A percentile compares a stretch with the other conserved stretches of the same genome.
phyloP scores from a whole-genome alignment of 2,113 vertebrate species.

The Callipepla squamata region DNA sequence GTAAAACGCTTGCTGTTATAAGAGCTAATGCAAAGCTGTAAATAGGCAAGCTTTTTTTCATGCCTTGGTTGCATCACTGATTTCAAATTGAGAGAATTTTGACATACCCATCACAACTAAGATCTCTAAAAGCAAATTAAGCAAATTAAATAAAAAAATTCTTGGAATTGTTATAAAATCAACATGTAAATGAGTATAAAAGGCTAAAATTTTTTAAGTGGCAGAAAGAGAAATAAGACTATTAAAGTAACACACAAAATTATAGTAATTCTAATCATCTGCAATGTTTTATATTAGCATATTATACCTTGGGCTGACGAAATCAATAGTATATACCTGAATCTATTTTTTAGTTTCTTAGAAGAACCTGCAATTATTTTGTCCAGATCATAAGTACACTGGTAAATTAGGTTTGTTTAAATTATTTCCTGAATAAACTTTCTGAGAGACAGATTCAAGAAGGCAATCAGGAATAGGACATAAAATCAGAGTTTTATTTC shows the following conservation, averaged over 20 bases:
- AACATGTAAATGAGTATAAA: not conserved
- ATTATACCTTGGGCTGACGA: not conserved
- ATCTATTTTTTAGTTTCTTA: not conserved
- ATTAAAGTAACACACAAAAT: not conserved
- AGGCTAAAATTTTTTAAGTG: not conserved
- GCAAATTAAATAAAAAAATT: not conserved
- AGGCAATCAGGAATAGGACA: not conserved
- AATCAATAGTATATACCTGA: not conserved
- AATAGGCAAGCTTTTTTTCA: accelerated
- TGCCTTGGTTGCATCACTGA: not conserved
- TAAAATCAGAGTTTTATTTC: not conserved
- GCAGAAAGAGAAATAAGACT: not conserved
- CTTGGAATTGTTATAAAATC: not conserved
- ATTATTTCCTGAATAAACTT: not conserved
- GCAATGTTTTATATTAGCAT: not conserved
- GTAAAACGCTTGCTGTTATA: not conserved
- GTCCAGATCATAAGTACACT: not conserved
- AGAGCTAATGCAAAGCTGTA: not conserved
- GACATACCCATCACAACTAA: not conserved
- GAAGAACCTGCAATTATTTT: not conserved
- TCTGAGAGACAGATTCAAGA: not conserved
- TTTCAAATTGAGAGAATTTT: conserved; percentile 1
- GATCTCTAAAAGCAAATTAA: not conserved
- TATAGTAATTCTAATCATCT: not conserved
- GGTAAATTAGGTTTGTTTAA: not conserved